Conservation (phyloP, 2,888 invertebrate genomes). For the Eupithecia insigniata region DNA sequence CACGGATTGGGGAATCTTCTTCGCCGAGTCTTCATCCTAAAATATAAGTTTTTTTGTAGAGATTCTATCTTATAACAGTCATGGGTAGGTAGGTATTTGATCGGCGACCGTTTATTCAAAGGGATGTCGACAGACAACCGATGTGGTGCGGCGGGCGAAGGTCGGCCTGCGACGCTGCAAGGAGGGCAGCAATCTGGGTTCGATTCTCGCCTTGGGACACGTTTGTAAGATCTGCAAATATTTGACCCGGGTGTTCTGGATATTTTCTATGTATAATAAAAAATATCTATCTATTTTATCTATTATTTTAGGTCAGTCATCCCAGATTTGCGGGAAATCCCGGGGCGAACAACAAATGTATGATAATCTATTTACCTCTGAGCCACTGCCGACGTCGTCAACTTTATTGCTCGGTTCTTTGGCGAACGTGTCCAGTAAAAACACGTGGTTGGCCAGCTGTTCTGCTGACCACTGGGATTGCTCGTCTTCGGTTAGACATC, state of each 20-base stretch:
- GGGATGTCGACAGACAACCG: no score
- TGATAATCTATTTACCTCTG: conserved; percentile 57
- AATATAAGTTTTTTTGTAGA: background rate
- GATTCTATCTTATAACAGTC: background rate
- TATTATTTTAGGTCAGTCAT: no score
- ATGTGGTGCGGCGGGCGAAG: no score
- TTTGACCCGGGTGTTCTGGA: no score
- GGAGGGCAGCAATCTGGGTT: no score
- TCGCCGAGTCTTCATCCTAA: conserved; percentile 68
- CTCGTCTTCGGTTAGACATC: conserved; percentile 89
- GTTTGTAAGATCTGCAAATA: no score
- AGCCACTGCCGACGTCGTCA: conserved; percentile 61
- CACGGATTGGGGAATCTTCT: conserved; percentile 59
- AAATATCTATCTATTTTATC: no score
- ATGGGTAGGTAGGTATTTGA: background rate
- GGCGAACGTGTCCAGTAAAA: conserved; percentile 83
- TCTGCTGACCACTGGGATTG: conserved; percentile 89
- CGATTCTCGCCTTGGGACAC: no score
- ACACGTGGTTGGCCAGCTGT: conserved; percentile 90
- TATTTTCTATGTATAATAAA: no score
- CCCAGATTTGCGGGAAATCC: no score
- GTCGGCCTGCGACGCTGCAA: no score
- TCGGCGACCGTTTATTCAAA: background rate
- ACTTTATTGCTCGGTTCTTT: conserved; percentile 71
- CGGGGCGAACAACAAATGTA: no score